Base-by-base conservation (phyloP, 2,113 vertebrate species). In the Cephalopholis sonnerati region DNA sequence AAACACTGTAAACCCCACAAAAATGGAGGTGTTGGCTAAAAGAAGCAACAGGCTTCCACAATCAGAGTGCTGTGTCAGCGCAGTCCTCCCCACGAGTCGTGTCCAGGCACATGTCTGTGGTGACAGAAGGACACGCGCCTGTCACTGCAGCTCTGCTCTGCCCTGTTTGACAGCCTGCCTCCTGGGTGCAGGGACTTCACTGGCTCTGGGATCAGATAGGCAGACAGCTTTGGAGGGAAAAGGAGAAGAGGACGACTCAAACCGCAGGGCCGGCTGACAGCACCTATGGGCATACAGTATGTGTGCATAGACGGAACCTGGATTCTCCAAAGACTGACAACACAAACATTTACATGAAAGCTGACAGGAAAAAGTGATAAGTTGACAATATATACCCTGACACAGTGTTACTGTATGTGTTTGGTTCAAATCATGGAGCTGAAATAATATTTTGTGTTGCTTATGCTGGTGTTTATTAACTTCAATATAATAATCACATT, bases 61-160 rank as follows among this genome's bases (percentile, higher is more conserved):
- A 29, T 54, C 29, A 63, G 53, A 69, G 5, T 78, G 88, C 83
- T 78, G 68, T 50, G 55, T 93, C 88, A 85, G 85, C 74, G 0
- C 63, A 55, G 59, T 46, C 54, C 5, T 32, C 20, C 32, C 63
- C 29, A 12, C 54, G 22, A 79, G 70, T 62, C 55, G 1, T 2
- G 77, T 48, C 32, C 57, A 41, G 70, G 44, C 39, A 54, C 77
- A 53, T 7, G n/a, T 83, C 59, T 65, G 69, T 36, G 36, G 55
- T 64, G 76, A 82, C 22, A 1, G 44, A 59, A 48, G 69, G 48
- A 82, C 81, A 68, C 5, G 18, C 61, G 51, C 68, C 81, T 84
- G 84, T 90, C 88, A 72, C 74, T 77, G 78, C 63, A 24, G 79
- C 66, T 89, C 68, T 20, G 36, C 57, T 54, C 59, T 51, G 74